Evolutionary conservation across 1,140 invertebrate species (phyloP), one percentile per base, ranked within the genome.

Genomic region (Hyles vespertilio): DNA sequence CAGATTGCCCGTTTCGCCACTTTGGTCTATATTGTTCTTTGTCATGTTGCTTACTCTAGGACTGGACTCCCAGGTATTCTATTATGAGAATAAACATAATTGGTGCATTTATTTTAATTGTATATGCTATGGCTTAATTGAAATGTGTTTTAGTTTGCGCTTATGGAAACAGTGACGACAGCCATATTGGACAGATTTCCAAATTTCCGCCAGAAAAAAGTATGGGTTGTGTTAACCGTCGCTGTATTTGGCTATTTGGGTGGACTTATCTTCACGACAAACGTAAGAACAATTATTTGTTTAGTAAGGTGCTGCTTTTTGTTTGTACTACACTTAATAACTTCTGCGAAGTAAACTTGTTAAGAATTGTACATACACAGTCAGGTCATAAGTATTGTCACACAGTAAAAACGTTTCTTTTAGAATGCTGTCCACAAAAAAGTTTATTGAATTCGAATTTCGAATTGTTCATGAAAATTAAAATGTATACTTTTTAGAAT

Each of bases 11-110:
- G 88, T 95, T 3, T 93, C 95, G 2, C 95, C 95, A 0, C 83
- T 97, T 3, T 97, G 96, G 96, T 95, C 96, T 1, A 86, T 96
- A 51, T 86, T 97, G 0, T 97, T 97, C 89, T 97, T 97, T 80
- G 91, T 97, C 48, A 96, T 95, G 94, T 85, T 96, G 5, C 82
- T 96, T 32, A 95, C 94, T 0, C 87, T 96, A 34, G 94, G 94
- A 6, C 89, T 96, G 58, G 94, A 95, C 65, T 95, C 94, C 32
- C 94, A 95, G 90, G 92, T 93, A 65, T 11, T 51, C 9, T 44
- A 9, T 34, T 32, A 11, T 55, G 40, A 56, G 49, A 11, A 32
- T 53, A 22, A 22, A 22, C 22, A 22, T 56, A 60, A 7, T n/a
- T 54, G 10, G 44, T 46, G 9, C 6, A 11, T 40, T 43, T 32